A percentile compares a stretch with the other conserved stretches of the same genome.
phyloP scores from a whole-genome alignment of 1,140 invertebrate species.

The Rhagoletis pomonella region DNA sequence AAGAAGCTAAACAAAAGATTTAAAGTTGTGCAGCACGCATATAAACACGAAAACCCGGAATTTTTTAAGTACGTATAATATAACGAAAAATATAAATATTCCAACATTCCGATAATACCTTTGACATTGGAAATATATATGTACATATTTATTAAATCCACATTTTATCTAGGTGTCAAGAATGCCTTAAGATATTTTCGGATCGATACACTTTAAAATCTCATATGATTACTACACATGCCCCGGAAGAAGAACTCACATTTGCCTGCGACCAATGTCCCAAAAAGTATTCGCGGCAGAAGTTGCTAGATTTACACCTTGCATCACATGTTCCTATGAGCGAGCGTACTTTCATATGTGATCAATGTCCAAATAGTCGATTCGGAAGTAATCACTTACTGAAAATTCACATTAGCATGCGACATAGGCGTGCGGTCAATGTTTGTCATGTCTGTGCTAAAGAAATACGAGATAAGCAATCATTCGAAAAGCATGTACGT shows the following conservation, averaged over 20 bases:
- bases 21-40: constrained; percentile 68
- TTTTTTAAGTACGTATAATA: constrained; percentile 66
- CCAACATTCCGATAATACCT: no score
- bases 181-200: constrained; percentile 52
- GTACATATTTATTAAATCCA: no score
- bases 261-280: constrained; percentile 69
- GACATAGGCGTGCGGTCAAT: constrained; percentile 66
- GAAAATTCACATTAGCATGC: constrained; percentile 64
- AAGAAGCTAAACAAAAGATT: constrained; percentile 70
- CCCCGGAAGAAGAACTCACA: constrained; percentile 67
- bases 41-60: constrained; percentile 68
- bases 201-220: constrained; percentile 44
- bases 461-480: constrained; percentile 68
- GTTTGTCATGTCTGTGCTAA: constrained; percentile 72
- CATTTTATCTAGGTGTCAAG: constrained; percentile 44
- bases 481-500: constrained; percentile 72
- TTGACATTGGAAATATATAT: no score
- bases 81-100: no score
- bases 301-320: constrained; percentile 68
- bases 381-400: constrained; percentile 63
- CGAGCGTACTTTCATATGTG: constrained; percentile 55
- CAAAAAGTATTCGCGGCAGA: constrained; percentile 66
- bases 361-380: constrained; percentile 66
- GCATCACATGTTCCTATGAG: constrained; percentile 67
- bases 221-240: constrained; percentile 59